phyloP scores from a whole-genome alignment of 2,888 invertebrate genomes.

The Pyrgus malvae region DNA sequence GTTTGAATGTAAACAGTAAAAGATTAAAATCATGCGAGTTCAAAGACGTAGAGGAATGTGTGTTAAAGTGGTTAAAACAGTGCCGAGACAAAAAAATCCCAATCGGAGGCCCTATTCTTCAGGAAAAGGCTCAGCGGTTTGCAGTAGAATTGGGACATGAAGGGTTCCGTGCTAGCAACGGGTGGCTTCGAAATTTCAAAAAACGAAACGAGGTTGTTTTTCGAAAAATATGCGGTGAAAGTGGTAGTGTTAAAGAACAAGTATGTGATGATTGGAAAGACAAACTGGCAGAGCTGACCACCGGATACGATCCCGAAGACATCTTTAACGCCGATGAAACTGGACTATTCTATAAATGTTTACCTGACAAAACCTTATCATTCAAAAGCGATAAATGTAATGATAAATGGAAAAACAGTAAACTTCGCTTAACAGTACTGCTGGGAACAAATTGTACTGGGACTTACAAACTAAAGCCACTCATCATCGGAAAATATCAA shows the following conservation, averaged over 20 bases:
- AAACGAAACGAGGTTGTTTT: conserved; percentile 35
- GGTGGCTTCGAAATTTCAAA: conserved; percentile 38
- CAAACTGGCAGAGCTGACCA: conserved; percentile 20
- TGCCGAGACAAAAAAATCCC: conserved; percentile 27
- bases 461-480: conserved; percentile 35
- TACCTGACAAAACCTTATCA: conserved; percentile 34
- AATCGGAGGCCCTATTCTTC: conserved; percentile 29
- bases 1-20: conserved; percentile 24
- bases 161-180: conserved; percentile 33
- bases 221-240: conserved; percentile 37
- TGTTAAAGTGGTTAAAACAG: conserved; percentile 14
- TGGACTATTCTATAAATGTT: conserved; percentile 33
- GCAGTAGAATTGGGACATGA: conserved; percentile 26
- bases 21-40: conserved; percentile 19
- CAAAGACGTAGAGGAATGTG: conserved; percentile 33
- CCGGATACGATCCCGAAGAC: conserved; percentile 24
- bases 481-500: conserved; percentile 34
- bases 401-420: conserved; percentile 34
- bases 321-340: conserved; percentile 28
- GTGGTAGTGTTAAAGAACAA: conserved; percentile 29
- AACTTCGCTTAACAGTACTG: conserved; percentile 34
- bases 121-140: conserved; percentile 29
- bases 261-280: conserved; percentile 29
- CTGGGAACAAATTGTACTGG: conserved; percentile 34
- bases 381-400: conserved; percentile 36